A percentile compares a stretch with the other conserved stretches of the same genome.
phyloP scores from a whole-genome alignment of 1,140 invertebrate genomes.

The Drosophila lacteicornis region DNA sequence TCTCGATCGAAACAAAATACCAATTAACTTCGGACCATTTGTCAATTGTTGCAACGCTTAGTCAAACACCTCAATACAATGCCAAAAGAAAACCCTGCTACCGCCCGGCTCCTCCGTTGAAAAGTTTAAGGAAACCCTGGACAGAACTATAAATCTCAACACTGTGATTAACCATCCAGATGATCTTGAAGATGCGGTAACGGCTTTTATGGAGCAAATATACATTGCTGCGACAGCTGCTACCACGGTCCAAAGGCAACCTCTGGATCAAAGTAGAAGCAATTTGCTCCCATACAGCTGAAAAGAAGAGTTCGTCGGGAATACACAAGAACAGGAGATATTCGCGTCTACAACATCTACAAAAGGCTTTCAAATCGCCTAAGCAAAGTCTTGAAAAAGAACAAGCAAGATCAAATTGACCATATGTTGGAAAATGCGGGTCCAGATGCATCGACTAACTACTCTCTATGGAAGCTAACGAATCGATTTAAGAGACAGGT shows the following conservation, averaged over 20 bases:
- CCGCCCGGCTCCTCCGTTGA: conserved; percentile 2
- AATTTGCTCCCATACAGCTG: neutral
- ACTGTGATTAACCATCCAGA: conserved; percentile 2
- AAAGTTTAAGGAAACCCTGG: conserved; percentile 2
- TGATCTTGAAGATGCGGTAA: neutral
- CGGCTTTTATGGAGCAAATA: neutral
- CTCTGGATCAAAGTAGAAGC: neutral
- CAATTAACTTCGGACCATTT: conserved; percentile 19
- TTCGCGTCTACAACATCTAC: conserved; percentile 11
- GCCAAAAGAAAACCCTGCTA: conserved; percentile 12
- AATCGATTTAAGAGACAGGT: conserved; percentile 11
- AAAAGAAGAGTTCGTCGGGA: neutral
- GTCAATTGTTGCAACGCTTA: conserved; percentile 84
- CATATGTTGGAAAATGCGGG: conserved; percentile 12
- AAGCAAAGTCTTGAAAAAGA: conserved; percentile 4
- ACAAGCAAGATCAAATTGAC: conserved; percentile 15
- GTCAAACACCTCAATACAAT: conserved; percentile 9
- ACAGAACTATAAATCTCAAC: neutral
- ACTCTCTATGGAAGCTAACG: conserved; percentile 14
- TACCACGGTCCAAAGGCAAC: neutral
- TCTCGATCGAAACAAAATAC: conserved; percentile 7
- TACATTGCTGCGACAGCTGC: conserved; percentile 9
- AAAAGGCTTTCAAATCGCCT: conserved; percentile 18
- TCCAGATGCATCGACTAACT: conserved; percentile 14
- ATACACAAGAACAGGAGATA: conserved; percentile 27